Evolutionary conservation across 2,797 vertebrate species (phyloP), one percentile per base, ranked within the genome.

Genomic region (Lophotriccus pileatus): DNA sequence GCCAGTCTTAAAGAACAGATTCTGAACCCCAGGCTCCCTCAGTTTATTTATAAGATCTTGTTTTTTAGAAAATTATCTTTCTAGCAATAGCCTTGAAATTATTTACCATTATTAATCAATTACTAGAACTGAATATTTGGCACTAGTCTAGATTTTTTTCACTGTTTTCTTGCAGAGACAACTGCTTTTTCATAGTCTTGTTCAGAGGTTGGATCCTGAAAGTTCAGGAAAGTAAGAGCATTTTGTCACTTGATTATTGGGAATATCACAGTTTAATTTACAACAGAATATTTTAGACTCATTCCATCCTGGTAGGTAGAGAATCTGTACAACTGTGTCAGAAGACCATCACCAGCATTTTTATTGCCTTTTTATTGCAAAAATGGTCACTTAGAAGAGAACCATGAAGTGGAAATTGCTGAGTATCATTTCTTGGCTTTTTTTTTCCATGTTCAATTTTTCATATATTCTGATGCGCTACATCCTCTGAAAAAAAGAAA

Each of bases 241-340:
- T 73, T 90, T 75, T 95, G 22, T 90, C 56, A 63, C 70, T 92
- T 79, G 70, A 46, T 87, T 93, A 79, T 79, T 89, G 60, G 32
- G 47, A 95, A 84, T 84, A 77, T 46, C n/a, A 75, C 22, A 16
- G 44, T 84, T 92, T 82, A 82, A 89, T 89, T 94, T 95, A 67
- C 32, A 83, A 20, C 11, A 80, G 30, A 76, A 50, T 82, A 55
- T 66, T 89, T 30, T 69, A 69, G 67, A 76, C 18, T 81, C 32
- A n/a, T 62, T 86, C 25, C 23, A 14, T 63, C 6, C 37, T 85
- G 32, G 7, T 66, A 59, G 36, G 21, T 72, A 69, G 44, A 55
- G n/a, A 67, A 52, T 79, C 14, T 73, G 44, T 82, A 46, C 22
- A 84, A 88, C 25, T 59, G 14, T 78, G 18, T 78, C 73, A 72